These are phyloP conservation scores for Progne subis DNA, from an alignment of 2,113 vertebrate species.

Conservation along the genomic window DNA sequence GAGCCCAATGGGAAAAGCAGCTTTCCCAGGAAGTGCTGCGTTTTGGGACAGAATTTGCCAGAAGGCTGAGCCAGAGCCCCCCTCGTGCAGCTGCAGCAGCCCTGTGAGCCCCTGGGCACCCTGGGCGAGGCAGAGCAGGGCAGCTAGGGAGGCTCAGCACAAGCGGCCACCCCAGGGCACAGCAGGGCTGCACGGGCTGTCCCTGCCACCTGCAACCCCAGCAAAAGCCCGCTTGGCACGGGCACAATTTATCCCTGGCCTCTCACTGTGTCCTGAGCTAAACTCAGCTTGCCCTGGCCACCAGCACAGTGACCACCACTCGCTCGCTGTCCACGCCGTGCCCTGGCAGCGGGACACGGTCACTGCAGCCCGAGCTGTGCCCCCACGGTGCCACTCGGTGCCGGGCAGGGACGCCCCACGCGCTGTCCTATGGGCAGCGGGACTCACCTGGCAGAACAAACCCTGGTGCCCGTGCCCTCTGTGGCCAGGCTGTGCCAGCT, in stretches of 20 bases:
- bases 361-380: accelerated
- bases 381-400: accelerated
- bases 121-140: background rate
- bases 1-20: accelerated
- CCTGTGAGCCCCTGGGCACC: accelerated
- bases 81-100: background rate
- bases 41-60: background rate
- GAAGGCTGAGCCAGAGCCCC: background rate
- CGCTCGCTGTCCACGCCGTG: accelerated
- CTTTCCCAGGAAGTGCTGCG: background rate
- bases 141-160: background rate
- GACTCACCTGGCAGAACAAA: background rate
- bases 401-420: accelerated
- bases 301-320: background rate
- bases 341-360: accelerated
- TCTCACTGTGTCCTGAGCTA: background rate
- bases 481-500: accelerated
- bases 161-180: accelerated
- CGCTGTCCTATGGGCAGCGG: no score
- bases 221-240: background rate
- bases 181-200: background rate
- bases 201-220: background rate
- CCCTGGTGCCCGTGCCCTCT: accelerated
- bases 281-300: background rate
- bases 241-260: background rate